Conservation (phyloP, 1,140 invertebrate genomes). For the Ceratitis capitata region DNA sequence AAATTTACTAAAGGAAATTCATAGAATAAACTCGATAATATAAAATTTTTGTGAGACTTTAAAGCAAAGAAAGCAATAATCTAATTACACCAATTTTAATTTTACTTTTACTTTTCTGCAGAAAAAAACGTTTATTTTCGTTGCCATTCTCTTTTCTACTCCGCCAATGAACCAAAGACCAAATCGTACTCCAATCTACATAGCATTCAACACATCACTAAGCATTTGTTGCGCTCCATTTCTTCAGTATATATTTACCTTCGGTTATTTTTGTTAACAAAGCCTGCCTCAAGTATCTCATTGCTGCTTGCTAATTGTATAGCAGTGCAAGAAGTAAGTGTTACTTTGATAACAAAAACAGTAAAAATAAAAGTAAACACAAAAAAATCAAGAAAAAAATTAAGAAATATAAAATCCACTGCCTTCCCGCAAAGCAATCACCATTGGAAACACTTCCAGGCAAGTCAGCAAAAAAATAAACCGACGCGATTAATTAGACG, state of each 20-base stretch:
- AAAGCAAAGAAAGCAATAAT: background rate
- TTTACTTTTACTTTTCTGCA: background rate
- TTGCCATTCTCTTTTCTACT: too few species aligned
- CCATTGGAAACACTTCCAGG: background rate
- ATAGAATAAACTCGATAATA: background rate
- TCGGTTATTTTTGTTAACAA: background rate
- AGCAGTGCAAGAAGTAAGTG: background rate
- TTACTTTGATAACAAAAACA: background rate
- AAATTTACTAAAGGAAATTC: background rate
- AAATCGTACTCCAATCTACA: background rate
- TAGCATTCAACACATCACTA: background rate
- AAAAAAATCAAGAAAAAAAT: background rate
- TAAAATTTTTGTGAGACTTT: background rate
- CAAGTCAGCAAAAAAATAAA: background rate
- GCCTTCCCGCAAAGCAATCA: background rate
- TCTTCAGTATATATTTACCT: background rate
- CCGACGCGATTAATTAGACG: background rate
- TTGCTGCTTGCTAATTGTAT: background rate
- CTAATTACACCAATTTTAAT: background rate
- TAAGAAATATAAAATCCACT: background rate
- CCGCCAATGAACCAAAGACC: background rate
- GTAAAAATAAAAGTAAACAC: too few species aligned
- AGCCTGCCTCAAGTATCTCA: background rate
- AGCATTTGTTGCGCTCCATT: background rate
- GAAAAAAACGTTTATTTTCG: too few species aligned